Percentiles rank a stretch among this genome's conserved stretches.
Conservation (phyloP, 2,113 vertebrate genomes). For the Pipa parva region DNA sequence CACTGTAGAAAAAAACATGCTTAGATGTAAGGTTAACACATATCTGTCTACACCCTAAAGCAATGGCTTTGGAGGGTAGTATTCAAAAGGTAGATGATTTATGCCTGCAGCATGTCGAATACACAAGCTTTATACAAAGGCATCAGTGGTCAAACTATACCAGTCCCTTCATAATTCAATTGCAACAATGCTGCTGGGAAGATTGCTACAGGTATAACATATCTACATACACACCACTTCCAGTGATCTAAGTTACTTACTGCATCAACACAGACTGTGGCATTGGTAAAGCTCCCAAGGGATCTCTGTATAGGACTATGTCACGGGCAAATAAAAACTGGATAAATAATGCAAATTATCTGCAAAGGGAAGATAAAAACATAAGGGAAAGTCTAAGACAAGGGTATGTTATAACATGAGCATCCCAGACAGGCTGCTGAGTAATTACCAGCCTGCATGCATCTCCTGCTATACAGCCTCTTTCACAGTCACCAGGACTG, state of each 20-base stretch:
- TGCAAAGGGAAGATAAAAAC: neutral
- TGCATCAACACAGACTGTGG: slow-evolving; percentile 6
- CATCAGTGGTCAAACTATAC: slow-evolving; percentile 18
- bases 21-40: too few species aligned
- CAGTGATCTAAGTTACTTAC: neutral
- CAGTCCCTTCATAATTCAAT: slow-evolving; percentile 14
- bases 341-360: too few species aligned
- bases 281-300: neutral
- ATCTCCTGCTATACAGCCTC: slow-evolving; percentile 15
- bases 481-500: neutral
- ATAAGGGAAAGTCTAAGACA: neutral
- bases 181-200: neutral
- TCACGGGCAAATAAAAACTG: too few species aligned
- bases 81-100: slow-evolving; percentile 27
- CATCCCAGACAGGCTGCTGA: slow-evolving; percentile 36
- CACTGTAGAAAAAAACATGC: neutral
- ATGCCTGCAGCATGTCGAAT: slow-evolving; percentile 36
- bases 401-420: slow-evolving; percentile 4
- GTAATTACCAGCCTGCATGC: slow-evolving; percentile 33
- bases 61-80: slow-evolving; percentile 4
- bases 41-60: neutral
- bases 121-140: slow-evolving; percentile 10
- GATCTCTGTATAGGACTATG: too few species aligned
- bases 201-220: slow-evolving; percentile 35
- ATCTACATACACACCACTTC: slow-evolving; percentile 11